A percentile compares a stretch with the other conserved stretches of the same genome.
Conservation (phyloP, 1,140 invertebrate genomes). For the Papilio xuthus region DNA sequence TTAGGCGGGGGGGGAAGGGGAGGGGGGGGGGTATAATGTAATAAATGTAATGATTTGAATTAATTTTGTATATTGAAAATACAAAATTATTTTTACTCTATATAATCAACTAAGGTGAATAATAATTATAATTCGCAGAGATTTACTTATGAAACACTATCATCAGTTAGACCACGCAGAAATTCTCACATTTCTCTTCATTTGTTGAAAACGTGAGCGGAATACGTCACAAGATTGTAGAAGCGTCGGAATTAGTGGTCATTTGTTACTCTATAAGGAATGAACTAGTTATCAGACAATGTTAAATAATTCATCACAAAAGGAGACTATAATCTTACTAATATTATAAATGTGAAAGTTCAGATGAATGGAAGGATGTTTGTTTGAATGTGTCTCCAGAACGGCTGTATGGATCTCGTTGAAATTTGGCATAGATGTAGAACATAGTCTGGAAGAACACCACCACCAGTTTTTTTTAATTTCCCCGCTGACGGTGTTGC, state of each 20-base stretch:
- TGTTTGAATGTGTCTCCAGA: no score
- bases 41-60: background rate
- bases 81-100: background rate
- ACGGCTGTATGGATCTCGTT: no score
- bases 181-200: constrained; percentile 34
- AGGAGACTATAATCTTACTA: no score
- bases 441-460: no score
- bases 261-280: constrained; percentile 24
- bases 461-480: no score
- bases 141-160: background rate
- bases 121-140: background rate
- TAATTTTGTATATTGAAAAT: no score
- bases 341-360: no score
- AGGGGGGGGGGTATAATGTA: no score
- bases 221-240: constrained; percentile 19
- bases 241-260: constrained; percentile 26
- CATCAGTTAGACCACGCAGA: constrained; percentile 5
- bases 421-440: no score
- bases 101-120: background rate
- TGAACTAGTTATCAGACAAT: background rate
- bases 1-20: no score
- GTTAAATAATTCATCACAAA: background rate
- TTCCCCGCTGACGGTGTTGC: no score
- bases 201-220: constrained; percentile 37
- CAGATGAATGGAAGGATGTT: no score